Percentiles rank a stretch among this genome's conserved stretches.
phyloP scores from a whole-genome alignment of 1,140 invertebrate species.

The Lerema accius region DNA sequence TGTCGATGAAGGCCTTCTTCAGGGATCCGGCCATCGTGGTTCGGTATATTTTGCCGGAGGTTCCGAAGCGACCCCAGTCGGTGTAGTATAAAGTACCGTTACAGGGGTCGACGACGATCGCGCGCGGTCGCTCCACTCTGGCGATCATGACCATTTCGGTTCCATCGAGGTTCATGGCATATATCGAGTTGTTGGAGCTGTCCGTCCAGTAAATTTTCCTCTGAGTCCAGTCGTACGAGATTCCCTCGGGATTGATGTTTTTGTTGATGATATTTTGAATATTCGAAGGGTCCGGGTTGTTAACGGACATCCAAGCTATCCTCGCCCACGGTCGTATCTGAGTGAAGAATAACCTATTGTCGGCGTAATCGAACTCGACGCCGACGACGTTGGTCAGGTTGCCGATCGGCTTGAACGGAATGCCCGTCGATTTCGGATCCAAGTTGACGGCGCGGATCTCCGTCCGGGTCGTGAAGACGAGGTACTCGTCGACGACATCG shows the following conservation, averaged over 20 bases:
- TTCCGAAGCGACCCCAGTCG: slow-evolving; percentile 96
- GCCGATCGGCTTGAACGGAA: slow-evolving; percentile 93
- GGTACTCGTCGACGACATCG: slow-evolving; percentile 91
- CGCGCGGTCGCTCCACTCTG: slow-evolving; percentile 95
- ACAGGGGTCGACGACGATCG: slow-evolving; percentile 98
- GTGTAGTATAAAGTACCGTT: slow-evolving; percentile 96
- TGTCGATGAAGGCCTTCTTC: slow-evolving; percentile 94
- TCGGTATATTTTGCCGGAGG: slow-evolving; percentile 96
- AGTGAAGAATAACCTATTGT: slow-evolving; percentile 94
- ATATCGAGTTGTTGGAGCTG: slow-evolving; percentile 96
- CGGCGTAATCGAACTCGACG: slow-evolving; percentile 96
- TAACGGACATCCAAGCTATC: slow-evolving; percentile 91
- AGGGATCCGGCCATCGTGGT: slow-evolving; percentile 98
- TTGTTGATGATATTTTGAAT: slow-evolving; percentile 91
- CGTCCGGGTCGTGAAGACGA: slow-evolving; percentile 95
- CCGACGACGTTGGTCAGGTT: slow-evolving; percentile 98
- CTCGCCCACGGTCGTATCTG: slow-evolving; percentile 95
- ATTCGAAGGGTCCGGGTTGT: slow-evolving; percentile 84
- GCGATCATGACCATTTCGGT: slow-evolving; percentile 96
- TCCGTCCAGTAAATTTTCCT: slow-evolving; percentile 99
- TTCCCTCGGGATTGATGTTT: slow-evolving; percentile 96
- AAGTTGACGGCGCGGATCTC: slow-evolving; percentile 94
- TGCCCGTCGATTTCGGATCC: slow-evolving; percentile 90
- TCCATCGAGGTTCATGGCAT: slow-evolving; percentile 96
- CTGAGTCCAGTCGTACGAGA: slow-evolving; percentile 98